These are phyloP conservation scores for Sphinx pinastri DNA, from an alignment of 2,888 invertebrate genomes.

Conservation along the genomic window DNA sequence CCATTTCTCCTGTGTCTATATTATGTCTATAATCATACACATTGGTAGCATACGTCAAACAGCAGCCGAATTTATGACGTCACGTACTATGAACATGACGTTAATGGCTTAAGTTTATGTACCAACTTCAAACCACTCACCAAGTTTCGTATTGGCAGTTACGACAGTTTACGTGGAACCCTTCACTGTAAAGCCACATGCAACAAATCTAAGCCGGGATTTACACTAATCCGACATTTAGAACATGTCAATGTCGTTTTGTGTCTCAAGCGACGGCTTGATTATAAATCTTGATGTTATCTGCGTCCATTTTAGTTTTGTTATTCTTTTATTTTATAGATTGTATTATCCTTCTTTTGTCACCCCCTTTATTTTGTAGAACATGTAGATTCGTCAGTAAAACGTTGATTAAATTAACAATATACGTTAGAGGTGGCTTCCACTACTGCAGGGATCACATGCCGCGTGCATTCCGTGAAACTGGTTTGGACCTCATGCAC, in stretches of 20 bases:
- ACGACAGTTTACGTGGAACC: neutral
- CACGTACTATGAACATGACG: too few relatives aligned
- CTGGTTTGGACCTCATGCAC: neutral
- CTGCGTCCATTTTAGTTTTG: neutral
- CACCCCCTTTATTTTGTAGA: too few relatives aligned
- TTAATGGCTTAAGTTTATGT: neutral
- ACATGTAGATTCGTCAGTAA: neutral
- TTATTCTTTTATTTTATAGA: neutral
- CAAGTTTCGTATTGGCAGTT: neutral
- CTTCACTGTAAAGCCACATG: neutral
- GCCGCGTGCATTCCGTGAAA: constrained; percentile 1
- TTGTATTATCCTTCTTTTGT: too few relatives aligned
- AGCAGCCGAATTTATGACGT: too few relatives aligned
- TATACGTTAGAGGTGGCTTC: neutral
- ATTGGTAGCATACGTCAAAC: too few relatives aligned
- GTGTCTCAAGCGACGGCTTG: neutral
- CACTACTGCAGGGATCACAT: neutral
- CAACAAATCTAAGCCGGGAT: neutral
- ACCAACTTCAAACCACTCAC: neutral
- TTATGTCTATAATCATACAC: too few relatives aligned
- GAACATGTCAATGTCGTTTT: neutral
- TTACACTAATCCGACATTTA: neutral
- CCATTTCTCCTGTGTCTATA: too few relatives aligned
- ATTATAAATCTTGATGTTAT: neutral
- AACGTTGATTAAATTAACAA: neutral